Conservation (phyloP, 2,113 vertebrate species). For the Leucosticte australis region DNA sequence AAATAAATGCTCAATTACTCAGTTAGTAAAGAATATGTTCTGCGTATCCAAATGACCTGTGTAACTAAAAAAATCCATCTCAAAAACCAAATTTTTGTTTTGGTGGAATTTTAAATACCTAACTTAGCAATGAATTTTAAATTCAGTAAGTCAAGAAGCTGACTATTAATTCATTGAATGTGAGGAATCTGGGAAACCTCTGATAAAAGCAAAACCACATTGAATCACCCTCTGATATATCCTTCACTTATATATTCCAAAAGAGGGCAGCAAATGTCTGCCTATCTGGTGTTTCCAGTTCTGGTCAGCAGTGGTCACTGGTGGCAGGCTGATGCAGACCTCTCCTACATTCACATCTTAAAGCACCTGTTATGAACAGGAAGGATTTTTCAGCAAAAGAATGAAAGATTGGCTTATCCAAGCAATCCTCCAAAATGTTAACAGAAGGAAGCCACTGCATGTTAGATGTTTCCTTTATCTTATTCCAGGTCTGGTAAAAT, state of each 20-base stretch:
- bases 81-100: background rate
- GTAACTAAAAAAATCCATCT: background rate
- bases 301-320: conserved; percentile 29
- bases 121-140: background rate
- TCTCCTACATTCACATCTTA: background rate
- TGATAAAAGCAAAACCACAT: background rate
- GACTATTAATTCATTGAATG: background rate
- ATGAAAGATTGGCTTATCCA: background rate
- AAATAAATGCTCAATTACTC: background rate
- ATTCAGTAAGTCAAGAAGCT: background rate
- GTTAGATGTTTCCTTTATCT: background rate
- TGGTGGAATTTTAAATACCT: background rate
- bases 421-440: background rate
- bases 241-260: conserved; percentile 61
- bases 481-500: background rate
- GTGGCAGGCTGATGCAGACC: background rate
- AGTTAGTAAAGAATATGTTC: background rate
- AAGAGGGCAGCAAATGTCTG: conserved; percentile 79
- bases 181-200: background rate
- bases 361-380: background rate
- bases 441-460: background rate
- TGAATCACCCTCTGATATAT: background rate
- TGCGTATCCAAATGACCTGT: background rate
- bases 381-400: background rate
- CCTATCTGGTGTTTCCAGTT: background rate